Conservation (phyloP, 2,797 vertebrate genomes). For the Rousettus madagascariensis region DNA sequence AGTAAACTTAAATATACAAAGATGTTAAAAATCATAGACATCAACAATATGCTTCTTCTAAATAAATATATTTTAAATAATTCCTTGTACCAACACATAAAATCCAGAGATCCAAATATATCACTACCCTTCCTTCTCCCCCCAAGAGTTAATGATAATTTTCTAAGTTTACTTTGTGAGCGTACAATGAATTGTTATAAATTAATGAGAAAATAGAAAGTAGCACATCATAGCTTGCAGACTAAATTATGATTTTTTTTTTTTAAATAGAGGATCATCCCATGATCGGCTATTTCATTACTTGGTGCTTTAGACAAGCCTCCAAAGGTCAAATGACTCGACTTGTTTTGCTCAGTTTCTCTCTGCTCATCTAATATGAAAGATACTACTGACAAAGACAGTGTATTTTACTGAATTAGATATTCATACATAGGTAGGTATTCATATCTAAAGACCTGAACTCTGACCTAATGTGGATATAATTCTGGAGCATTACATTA, state of each 20-base stretch:
- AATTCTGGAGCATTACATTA: background rate
- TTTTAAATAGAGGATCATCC: background rate
- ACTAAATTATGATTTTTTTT: background rate
- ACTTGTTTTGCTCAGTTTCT: background rate
- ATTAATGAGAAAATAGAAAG: background rate
- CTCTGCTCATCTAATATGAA: background rate
- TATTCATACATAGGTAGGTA: background rate
- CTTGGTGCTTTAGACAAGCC: background rate
- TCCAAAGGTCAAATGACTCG: background rate
- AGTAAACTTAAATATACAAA: constrained; percentile 81
- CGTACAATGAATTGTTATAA: constrained; percentile 33
- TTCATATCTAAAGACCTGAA: background rate
- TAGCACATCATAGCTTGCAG: background rate
- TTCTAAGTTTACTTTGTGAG: constrained; percentile 52
- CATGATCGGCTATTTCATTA: background rate
- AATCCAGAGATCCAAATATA: constrained; percentile 54
- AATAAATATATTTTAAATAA: constrained; percentile 83
- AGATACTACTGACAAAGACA: background rate
- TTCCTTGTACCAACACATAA: constrained; percentile 54
- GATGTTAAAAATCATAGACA: constrained; percentile 78
- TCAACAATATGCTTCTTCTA: constrained; percentile 77
- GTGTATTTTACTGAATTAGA: background rate
- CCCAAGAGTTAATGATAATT: constrained; percentile 44
- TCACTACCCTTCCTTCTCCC: background rate
- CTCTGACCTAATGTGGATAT: background rate